phyloP scores from a whole-genome alignment of 35 echinoderm and acorn worm genomes.

The Hemicentrotus pulcherrimus region DNA sequence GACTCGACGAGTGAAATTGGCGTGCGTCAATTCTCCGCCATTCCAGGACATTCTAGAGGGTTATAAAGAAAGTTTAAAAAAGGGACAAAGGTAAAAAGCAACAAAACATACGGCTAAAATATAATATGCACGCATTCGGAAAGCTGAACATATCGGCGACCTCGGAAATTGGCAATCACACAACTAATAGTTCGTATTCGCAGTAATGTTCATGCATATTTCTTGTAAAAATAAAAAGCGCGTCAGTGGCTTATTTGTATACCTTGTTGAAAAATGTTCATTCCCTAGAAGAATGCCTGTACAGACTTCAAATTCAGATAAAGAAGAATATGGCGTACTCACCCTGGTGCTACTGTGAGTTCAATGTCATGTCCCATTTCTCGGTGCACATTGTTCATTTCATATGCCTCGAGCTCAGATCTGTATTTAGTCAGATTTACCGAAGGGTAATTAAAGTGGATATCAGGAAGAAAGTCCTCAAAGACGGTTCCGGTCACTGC shows the following conservation, averaged over 20 bases:
- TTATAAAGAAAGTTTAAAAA: not conserved
- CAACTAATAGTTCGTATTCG: too few relatives aligned
- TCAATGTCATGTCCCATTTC: not conserved
- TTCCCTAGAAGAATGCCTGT: too few relatives aligned
- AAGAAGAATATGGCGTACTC: too few relatives aligned
- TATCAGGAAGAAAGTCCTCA: not conserved
- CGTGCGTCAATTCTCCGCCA: not conserved
- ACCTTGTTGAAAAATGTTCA: too few relatives aligned
- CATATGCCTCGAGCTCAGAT: not conserved
- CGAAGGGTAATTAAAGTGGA: not conserved
- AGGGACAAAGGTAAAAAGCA: not conserved
- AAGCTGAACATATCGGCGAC: too few relatives aligned
- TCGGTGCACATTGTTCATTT: not conserved
- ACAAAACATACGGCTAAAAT: not conserved
- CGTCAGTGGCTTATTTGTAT: too few relatives aligned
- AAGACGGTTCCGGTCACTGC: not conserved
- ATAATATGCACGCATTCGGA: too few relatives aligned
- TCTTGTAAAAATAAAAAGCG: too few relatives aligned
- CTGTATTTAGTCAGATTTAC: not conserved
- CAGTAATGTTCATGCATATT: too few relatives aligned
- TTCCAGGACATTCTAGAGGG: not conserved
- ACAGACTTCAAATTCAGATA: too few relatives aligned
- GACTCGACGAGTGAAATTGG: not conserved
- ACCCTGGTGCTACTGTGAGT: not conserved
- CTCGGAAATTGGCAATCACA: too few relatives aligned